phyloP scores from a whole-genome alignment of 30 jellyfish, hydroid and myxozoan genomes.

The Pseudorhiza aurosa region DNA sequence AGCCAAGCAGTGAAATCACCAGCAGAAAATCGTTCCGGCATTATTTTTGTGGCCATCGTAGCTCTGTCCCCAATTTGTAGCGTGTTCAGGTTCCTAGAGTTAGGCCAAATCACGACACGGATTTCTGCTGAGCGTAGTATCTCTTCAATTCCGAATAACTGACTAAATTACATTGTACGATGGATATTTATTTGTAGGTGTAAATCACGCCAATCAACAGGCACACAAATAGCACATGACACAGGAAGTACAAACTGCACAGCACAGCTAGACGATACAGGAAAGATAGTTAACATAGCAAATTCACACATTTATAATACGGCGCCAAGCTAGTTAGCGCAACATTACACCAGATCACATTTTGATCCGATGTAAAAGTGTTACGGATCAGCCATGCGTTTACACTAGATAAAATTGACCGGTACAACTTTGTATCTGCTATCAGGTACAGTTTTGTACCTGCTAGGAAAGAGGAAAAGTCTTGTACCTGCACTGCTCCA shows the following conservation, averaged over 20 bases:
- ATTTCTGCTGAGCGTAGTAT: neutral
- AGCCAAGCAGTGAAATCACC: conserved; percentile 36
- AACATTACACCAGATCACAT: too few relatives aligned
- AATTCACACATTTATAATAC: conserved; percentile 16
- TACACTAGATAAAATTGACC: too few relatives aligned
- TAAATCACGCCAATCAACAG: conserved; percentile 39
- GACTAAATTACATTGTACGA: neutral
- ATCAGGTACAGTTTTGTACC: too few relatives aligned
- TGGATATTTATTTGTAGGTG: neutral
- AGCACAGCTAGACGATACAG: conserved; percentile 48
- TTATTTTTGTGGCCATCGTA: conserved; percentile 38
- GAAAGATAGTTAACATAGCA: conserved; percentile 24
- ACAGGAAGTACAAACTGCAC: conserved; percentile 30
- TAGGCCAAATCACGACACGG: conserved; percentile 2
- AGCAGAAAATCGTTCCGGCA: conserved; percentile 45
- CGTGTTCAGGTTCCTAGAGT: conserved; percentile 46
- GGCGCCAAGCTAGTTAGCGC: conserved; percentile 66
- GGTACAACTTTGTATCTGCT: too few relatives aligned
- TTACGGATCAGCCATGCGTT: too few relatives aligned
- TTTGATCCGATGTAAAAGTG: too few relatives aligned
- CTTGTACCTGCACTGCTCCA: too few relatives aligned
- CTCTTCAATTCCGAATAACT: neutral
- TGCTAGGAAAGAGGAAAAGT: too few relatives aligned
- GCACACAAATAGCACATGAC: conserved; percentile 27
- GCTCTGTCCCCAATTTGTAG: conserved; percentile 69